These are phyloP conservation scores for Periparus ater DNA, from an alignment of 2,797 vertebrate species.

Conservation along the genomic window DNA sequence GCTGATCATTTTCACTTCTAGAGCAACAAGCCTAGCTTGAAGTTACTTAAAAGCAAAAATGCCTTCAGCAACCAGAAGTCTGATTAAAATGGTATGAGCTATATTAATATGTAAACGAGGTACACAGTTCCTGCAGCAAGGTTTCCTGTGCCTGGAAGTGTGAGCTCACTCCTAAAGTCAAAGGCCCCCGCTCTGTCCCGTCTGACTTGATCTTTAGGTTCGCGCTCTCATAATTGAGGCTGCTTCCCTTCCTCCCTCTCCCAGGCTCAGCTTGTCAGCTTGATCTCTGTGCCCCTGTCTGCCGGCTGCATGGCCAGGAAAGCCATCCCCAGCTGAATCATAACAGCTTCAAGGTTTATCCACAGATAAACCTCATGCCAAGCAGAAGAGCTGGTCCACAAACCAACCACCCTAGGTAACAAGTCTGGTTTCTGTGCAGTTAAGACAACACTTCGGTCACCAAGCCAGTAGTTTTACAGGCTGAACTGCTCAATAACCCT, in stretches of 20 bases:
- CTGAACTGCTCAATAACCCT: background rate
- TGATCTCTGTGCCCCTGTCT: background rate
- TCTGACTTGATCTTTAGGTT: background rate
- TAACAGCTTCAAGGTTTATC: slow-evolving; percentile 9
- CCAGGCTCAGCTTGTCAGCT: background rate
- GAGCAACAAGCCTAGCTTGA: slow-evolving; percentile 65
- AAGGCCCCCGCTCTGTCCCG: background rate
- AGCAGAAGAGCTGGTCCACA: slow-evolving; percentile 56
- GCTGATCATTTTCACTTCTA: slow-evolving; percentile 39
- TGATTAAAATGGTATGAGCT: slow-evolving; percentile 30
- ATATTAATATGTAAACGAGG: slow-evolving; percentile 25
- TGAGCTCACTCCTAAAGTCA: background rate
- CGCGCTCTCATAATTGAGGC: background rate
- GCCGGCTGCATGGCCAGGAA: background rate
- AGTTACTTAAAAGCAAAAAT: slow-evolving; percentile 58
- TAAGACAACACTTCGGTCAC: slow-evolving; percentile 16
- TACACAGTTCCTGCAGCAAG: slow-evolving; percentile 10
- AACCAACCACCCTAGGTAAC: slow-evolving; percentile 26
- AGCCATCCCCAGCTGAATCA: slow-evolving; percentile 28
- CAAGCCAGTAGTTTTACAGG: slow-evolving; percentile 3
- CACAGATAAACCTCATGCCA: slow-evolving; percentile 39
- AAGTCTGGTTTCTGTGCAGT: slow-evolving; percentile 47
- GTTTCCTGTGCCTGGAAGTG: slow-evolving; percentile 2
- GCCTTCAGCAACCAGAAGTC: slow-evolving; percentile 50
- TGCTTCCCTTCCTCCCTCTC: background rate